Evolutionary conservation across 2,113 vertebrate species (phyloP).

Genomic region (Callopanchax toddi): DNA sequence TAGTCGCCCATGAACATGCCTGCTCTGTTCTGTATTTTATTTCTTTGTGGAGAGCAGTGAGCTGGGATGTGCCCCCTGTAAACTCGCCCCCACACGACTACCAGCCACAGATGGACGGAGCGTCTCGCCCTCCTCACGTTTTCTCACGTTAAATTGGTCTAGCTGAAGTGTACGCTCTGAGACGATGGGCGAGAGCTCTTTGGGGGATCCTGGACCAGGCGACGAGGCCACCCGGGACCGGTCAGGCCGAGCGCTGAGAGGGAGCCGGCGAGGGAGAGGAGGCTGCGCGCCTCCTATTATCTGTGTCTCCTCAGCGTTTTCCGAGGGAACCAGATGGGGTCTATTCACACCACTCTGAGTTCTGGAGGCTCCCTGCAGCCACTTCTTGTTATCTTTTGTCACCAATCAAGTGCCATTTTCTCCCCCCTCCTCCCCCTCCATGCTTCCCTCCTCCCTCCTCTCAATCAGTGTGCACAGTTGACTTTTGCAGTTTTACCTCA

Average conservation of each 20-base stretch:
- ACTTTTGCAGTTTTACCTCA: conserved; percentile 16
- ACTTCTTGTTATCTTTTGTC: conserved; percentile 87
- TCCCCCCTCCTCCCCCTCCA: conserved; percentile 20
- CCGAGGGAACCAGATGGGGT: conserved; percentile 83
- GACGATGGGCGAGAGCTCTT: conserved; percentile 63
- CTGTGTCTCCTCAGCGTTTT: conserved; percentile 70
- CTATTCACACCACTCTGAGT: conserved; percentile 85
- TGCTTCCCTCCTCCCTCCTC: conserved; percentile 11
- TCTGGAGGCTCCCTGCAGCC: conserved; percentile 84
- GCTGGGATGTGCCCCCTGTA: conserved; percentile 31
- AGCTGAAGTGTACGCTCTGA: conserved; percentile 53
- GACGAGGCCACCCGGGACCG: conserved; percentile 68
- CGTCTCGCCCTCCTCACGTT: conserved; percentile 56
- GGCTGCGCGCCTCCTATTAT: conserved; percentile 65
- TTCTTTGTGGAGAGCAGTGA: conserved; percentile 2
- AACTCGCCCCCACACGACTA: conserved; percentile 32
- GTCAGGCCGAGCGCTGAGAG: conserved; percentile 46
- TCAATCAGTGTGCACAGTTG: conserved; percentile 34
- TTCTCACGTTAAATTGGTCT: conserved; percentile 77
- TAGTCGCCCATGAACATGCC: not conserved
- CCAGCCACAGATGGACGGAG: conserved; percentile 67
- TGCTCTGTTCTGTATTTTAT: conserved; percentile 6
- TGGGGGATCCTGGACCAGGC: conserved; percentile 69
- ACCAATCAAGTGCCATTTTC: conserved; percentile 83
- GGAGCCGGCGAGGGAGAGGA: conserved; percentile 25